Conservation (phyloP, 2,888 invertebrate genomes). For the Catotricha subobsoleta region DNA sequence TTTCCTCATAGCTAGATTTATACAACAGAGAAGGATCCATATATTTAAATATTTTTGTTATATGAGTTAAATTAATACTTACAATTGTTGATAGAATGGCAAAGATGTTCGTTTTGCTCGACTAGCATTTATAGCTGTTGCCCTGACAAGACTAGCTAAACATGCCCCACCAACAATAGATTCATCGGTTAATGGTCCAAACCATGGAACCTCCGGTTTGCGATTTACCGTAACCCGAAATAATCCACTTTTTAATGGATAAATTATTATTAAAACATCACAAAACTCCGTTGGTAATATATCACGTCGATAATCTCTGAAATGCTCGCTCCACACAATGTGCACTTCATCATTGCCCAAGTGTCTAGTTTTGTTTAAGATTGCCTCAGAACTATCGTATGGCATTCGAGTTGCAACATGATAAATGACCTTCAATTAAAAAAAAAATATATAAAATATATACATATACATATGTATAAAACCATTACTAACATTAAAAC, state of each 20-base stretch:
- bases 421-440: constrained; percentile 45
- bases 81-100: constrained; percentile 82
- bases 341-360: constrained; percentile 97
- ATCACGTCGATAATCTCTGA: constrained; percentile 84
- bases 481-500: neutral
- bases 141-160: constrained; percentile 69
- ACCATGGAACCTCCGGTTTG: constrained; percentile 78
- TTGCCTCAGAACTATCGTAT: constrained; percentile 68
- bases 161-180: constrained; percentile 39
- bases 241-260: constrained; percentile 73
- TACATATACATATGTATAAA: neutral
- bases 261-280: constrained; percentile 91
- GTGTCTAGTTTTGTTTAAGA: constrained; percentile 84
- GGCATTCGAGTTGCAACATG: constrained; percentile 98
- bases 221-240: constrained; percentile 76
- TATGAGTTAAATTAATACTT: constrained; percentile 25
- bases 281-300: constrained; percentile 99
- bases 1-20: constrained; percentile 66
- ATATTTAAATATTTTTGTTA: neutral
- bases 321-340: constrained; percentile 98
- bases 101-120: constrained; percentile 77
- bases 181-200: constrained; percentile 92
- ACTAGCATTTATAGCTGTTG: constrained; percentile 83
- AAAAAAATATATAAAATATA: neutral
- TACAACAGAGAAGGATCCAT: constrained; percentile 7